These are phyloP conservation scores for Bombus balteatus DNA, from an alignment of 1,140 invertebrate genomes.

Conservation along the genomic window DNA sequence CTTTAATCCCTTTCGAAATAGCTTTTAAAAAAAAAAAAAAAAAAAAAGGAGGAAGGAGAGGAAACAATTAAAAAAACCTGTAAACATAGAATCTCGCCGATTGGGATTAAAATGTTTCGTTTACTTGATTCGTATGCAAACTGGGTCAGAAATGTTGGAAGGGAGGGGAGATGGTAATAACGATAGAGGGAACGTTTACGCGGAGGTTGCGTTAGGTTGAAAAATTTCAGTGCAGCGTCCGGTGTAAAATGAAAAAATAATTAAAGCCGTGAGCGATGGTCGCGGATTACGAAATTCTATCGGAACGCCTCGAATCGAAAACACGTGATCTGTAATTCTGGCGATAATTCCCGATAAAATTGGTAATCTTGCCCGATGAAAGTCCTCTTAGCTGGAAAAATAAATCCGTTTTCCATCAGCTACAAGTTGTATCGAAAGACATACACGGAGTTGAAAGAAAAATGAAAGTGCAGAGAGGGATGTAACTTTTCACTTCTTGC, in stretches of 20 bases:
- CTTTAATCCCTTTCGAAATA: not conserved
- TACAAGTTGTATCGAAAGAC: not conserved
- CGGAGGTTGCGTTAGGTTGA: no score
- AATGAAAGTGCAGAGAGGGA: not conserved
- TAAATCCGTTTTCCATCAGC: not conserved
- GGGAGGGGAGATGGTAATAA: not conserved
- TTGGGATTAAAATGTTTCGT: not conserved
- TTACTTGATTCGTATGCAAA: not conserved
- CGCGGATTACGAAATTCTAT: not conserved
- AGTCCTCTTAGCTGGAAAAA: not conserved
- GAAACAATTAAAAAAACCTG: not conserved
- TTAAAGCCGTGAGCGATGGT: not conserved
- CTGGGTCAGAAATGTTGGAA: not conserved
- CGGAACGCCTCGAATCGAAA: not conserved
- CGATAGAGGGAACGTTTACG: not conserved
- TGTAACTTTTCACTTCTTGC: not conserved
- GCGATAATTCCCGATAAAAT: not conserved
- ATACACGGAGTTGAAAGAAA: not conserved
- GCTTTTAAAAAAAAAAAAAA: not conserved
- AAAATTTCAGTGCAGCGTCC: not conserved
- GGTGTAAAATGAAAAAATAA: not conserved
- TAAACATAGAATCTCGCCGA: not conserved
- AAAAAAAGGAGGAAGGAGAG: not conserved
- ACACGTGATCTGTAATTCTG: not conserved
- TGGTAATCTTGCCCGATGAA: not conserved